Conservation (phyloP, 2,797 vertebrate genomes). For the Bryconaethiops microstoma region DNA sequence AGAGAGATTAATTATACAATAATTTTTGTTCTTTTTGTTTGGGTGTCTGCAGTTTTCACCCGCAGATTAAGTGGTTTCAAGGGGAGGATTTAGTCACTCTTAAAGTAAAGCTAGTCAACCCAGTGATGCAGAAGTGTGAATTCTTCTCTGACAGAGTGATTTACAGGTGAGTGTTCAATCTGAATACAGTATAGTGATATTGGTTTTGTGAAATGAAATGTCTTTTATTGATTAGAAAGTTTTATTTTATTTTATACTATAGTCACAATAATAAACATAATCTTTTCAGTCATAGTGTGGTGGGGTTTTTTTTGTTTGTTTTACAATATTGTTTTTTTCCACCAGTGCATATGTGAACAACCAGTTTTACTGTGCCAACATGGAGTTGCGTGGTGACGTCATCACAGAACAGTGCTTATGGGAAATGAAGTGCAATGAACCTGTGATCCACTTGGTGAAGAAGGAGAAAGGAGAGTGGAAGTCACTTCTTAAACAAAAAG, state of each 20-base stretch:
- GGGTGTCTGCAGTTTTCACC: slow-evolving; percentile 69
- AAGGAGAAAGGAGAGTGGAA: slow-evolving; percentile 66
- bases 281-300: too few species aligned
- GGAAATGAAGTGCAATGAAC: slow-evolving; percentile 73
- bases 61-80: slow-evolving; percentile 76
- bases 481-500: slow-evolving; percentile 71
- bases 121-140: slow-evolving; percentile 68
- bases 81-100: slow-evolving; percentile 54
- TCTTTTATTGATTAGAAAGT: not conserved
- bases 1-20: not conserved
- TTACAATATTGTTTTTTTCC: not conserved
- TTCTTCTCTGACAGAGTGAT: slow-evolving; percentile 69
- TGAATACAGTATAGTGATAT: too few species aligned
- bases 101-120: slow-evolving; percentile 70
- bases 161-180: slow-evolving; percentile 71
- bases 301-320: not conserved
- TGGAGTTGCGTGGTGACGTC: slow-evolving; percentile 66
- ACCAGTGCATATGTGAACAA: slow-evolving; percentile 64
- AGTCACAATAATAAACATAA: too few species aligned
- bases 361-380: slow-evolving; percentile 62
- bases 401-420: slow-evolving; percentile 63
- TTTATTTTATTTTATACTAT: too few species aligned
- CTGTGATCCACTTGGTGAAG: slow-evolving; percentile 73
- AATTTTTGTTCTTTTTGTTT: not conserved
- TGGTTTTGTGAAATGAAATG: too few species aligned